Percentiles rank a stretch among this genome's conserved stretches.
Conservation (phyloP, 2,113 vertebrate species). For the Recurvirostra avosetta region DNA sequence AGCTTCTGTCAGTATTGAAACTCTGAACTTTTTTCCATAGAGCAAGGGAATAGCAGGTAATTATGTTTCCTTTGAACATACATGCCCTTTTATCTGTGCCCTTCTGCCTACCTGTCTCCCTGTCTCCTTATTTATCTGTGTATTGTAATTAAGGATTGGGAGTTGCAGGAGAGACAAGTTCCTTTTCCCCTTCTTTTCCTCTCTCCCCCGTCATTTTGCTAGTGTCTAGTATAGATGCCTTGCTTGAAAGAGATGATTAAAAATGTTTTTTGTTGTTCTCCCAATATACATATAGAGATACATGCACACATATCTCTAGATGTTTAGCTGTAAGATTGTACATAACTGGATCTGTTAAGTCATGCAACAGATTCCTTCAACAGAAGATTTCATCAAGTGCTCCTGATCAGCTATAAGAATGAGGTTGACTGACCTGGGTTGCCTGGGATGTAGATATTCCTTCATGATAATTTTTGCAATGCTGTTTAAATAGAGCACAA, state of each 20-base stretch:
- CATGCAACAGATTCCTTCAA: not conserved
- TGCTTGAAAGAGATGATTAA: not conserved
- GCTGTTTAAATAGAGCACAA: not conserved
- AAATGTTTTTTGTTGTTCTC: not conserved
- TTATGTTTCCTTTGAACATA: conserved; percentile 61
- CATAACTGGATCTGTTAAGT: not conserved
- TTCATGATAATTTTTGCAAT: not conserved
- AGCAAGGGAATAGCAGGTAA: conserved; percentile 61
- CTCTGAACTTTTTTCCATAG: conserved; percentile 57
- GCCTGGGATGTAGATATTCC: not conserved
- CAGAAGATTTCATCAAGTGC: not conserved
- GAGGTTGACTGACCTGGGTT: not conserved
- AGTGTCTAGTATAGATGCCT: not conserved
- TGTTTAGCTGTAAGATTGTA: not conserved
- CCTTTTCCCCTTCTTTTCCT: conserved; percentile 1
- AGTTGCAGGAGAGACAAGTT: not conserved
- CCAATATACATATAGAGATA: not conserved
- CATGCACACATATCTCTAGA: not conserved
- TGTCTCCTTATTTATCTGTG: conserved; percentile 46
- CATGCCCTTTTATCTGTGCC: conserved; percentile 51
- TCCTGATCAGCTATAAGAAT: not conserved
- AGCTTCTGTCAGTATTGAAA: conserved; percentile 59
- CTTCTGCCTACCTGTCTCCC: conserved; percentile 28
- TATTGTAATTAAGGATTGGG: conserved; percentile 39
- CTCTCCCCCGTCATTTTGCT: not conserved